phyloP scores from a whole-genome alignment of 2,797 vertebrate genomes.

The Acanthornis magna region DNA sequence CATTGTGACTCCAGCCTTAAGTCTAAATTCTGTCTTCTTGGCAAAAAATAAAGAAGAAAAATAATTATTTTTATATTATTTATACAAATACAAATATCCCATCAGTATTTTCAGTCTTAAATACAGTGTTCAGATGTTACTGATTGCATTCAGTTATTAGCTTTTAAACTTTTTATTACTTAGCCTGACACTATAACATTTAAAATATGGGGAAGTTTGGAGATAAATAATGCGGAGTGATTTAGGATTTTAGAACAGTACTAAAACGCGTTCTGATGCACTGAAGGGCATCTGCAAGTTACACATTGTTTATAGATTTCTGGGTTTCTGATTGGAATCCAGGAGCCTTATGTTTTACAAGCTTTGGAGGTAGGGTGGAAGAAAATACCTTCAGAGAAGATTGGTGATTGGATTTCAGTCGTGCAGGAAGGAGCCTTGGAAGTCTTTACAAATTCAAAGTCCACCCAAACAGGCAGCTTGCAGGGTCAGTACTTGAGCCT shows the following conservation, averaged over 20 bases:
- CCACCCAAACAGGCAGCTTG: not conserved
- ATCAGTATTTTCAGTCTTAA: conserved; percentile 28
- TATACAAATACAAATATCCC: conserved; percentile 11
- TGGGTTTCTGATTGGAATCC: conserved; percentile 73
- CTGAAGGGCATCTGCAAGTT: conserved; percentile 75
- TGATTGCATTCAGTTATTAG: conserved; percentile 53
- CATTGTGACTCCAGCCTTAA: not conserved
- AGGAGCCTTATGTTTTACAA: conserved; percentile 59
- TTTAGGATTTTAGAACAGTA: conserved; percentile 73
- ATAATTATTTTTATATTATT: not conserved
- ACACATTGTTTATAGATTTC: conserved; percentile 74
- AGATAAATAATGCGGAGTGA: conserved; percentile 66
- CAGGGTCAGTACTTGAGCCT: not conserved
- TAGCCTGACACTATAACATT: conserved; percentile 66
- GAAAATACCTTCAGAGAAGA: conserved; percentile 34
- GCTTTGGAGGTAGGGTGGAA: conserved; percentile 32
- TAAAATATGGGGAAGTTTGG: conserved; percentile 67
- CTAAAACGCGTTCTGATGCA: conserved; percentile 65
- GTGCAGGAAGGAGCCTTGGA: not conserved
- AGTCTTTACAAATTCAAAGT: not conserved
- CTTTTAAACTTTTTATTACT: conserved; percentile 74
- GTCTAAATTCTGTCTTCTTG: not conserved
- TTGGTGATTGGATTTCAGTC: not conserved
- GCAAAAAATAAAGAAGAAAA: not conserved
- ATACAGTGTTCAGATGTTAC: conserved; percentile 30